Base-by-base conservation (phyloP, 1,140 invertebrate genomes). In the Drosophila rufa region DNA sequence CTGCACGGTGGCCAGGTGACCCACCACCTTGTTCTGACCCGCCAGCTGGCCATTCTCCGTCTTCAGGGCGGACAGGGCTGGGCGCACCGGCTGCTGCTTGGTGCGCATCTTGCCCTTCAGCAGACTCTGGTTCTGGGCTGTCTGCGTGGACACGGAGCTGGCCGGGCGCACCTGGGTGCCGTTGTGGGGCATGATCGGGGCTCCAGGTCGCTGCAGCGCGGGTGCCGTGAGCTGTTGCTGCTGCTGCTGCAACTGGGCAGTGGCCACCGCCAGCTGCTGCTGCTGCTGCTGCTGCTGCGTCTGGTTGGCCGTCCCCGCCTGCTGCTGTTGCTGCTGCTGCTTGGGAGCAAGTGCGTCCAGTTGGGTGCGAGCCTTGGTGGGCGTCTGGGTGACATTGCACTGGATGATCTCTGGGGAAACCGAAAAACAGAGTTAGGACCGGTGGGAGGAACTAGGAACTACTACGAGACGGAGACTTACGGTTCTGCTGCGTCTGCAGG, bases 71-170 rank as follows among this genome's bases (percentile, higher is more conserved):
- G 95, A 94, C 57, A 95, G 93, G 36, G 95, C 95, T 22, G 95
- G 95, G 55, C 95, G 93, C 79, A 95, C 94, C 70, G 94, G 86
- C 25, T 94, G 94, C 65, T 92, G 92, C 50, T 93, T 93, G 53
- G 75, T 93, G 1, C 92, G 85, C 82, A 86, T 84, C 50, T 93
- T 93, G 7, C 87, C 83, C 76, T 92, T 93, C 1, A 93, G 67
- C 40, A 93, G 51, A 59, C 77, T 92, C 57, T 93, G 92, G 50
- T 93, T 93, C 43, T 92, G 90, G 82, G 95, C 95, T 2, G 96
- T 96, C 92, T 96, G 96, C 4, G 96, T 96, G 2, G 96, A 96
- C 11, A 96, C 96, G 0, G 95, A 96, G 89, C 95, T 96, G 2
- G 96, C 96, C 5, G 96, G 96, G 30, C 96, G 94, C 62, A 96